phyloP scores from a whole-genome alignment of 2,797 vertebrate genomes.

The Aplochiton taeniatus region DNA sequence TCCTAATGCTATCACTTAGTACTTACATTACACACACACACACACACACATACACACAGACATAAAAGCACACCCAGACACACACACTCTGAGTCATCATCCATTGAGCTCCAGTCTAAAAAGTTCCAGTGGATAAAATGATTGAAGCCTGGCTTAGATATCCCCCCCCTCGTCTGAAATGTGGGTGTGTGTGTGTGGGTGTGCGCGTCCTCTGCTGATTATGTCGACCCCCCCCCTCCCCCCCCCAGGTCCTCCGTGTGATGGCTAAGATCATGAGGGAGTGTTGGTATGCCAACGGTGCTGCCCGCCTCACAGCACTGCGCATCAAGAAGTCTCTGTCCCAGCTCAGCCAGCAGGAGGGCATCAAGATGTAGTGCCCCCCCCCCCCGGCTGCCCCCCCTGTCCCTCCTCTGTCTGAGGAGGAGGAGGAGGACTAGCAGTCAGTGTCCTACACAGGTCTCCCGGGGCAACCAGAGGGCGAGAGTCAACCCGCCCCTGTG shows the following conservation, averaged over 20 bases:
- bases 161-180: no score
- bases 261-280: conserved; percentile 90
- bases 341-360: conserved; percentile 86
- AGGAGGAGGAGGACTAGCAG: no score
- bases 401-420: background rate
- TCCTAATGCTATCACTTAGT: background rate
- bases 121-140: background rate
- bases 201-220: background rate
- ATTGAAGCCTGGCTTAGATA: no score
- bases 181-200: background rate
- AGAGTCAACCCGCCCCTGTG: no score
- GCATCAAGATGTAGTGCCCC: conserved; percentile 81
- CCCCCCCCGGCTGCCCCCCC: background rate
- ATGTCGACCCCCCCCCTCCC: background rate
- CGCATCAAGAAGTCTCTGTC: conserved; percentile 87
- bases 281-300: conserved; percentile 88
- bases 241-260: conserved; percentile 78
- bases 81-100: background rate
- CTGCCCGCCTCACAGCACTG: conserved; percentile 82
- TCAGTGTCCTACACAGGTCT: no score
- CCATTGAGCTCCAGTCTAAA: background rate
- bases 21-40: background rate
- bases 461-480: no score
- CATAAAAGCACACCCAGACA: background rate
- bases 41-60: background rate